Base-by-base conservation (phyloP, 2,888 invertebrate genomes). In the Scaptomyza parva region DNA sequence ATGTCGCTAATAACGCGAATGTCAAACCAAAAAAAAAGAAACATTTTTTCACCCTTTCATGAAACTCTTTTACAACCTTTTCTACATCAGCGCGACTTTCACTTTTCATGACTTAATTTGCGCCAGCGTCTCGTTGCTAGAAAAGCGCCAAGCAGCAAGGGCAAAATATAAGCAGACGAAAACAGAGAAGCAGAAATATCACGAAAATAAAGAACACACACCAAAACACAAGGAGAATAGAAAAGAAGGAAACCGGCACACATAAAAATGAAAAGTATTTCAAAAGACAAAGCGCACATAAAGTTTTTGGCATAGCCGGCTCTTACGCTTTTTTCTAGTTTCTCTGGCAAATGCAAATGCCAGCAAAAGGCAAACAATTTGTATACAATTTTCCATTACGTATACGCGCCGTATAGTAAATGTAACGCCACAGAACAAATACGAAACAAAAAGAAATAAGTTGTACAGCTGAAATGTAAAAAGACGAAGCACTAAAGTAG, bases 81-180 rank as follows among this genome's bases (percentile, higher is more conserved):
- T n/a, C 2, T 55, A 40, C 28, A 39, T 59, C 26, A 9, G 62
- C 72, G 44, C 26, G 33, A 72, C 72, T 78, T 76, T 78, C 69
- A 65, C 80, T 78, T 78, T 76, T 64, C 67, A 72, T 76, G 77
- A 67, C 72, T 78, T 78, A 57, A 78, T 76, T 78, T 78, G 67
- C 55, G 59, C 58, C 52, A 33, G 60, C 65, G 51, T 62, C 62
- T 75, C 51, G 58, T 63, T 59, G 55, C 62, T 58, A 65, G 70
- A 78, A 51, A 67, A 57, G 64, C 61, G 57, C 54, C 64, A 35
- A 37, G 60, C 62, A 61, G 47, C 30, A 40, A 64, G 61, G 64
- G 47, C 47, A 66, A 78, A 71, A 76, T 63, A 68, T 58, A 70
- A 78, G 59, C 62, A 61, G 66, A 48, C 52, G 30, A 40, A 45